Evolutionary conservation across 2,888 invertebrate genomes (phyloP).

Genomic region (Hofmannophila pseudospretella): DNA sequence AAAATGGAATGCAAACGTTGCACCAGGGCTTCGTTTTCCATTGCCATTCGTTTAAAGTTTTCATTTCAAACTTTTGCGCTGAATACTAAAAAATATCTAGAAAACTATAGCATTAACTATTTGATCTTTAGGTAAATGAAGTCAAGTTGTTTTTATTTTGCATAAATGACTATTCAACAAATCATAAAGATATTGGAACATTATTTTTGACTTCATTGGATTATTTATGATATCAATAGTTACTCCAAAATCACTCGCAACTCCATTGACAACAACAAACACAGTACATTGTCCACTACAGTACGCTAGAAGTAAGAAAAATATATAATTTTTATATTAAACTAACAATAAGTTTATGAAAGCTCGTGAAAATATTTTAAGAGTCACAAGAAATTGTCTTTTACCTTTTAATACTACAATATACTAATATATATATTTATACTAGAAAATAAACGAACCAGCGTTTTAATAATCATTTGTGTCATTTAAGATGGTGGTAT

Average conservation of each 20-base stretch:
- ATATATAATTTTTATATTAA: slow-evolving; percentile 54
- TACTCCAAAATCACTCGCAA: slow-evolving; percentile 20
- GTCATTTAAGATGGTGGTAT: slow-evolving; percentile 3
- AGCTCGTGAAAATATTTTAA: slow-evolving; percentile 68
- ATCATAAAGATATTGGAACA: too few relatives aligned
- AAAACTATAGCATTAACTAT: too few relatives aligned
- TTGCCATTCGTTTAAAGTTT: too few relatives aligned
- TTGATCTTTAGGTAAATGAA: too few relatives aligned
- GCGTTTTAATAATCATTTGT: slow-evolving; percentile 20
- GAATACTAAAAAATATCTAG: too few relatives aligned
- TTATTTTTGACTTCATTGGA: too few relatives aligned
- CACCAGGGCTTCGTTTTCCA: too few relatives aligned
- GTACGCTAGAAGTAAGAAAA: slow-evolving; percentile 72
- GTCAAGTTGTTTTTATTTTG: too few relatives aligned
- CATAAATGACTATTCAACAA: too few relatives aligned
- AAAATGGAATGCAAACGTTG: too few relatives aligned
- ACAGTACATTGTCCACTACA: slow-evolving; percentile 36
- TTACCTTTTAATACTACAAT: slow-evolving; percentile 51
- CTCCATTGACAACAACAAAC: slow-evolving; percentile 29
- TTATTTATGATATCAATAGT: slow-evolving; percentile 7
- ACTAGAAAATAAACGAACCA: slow-evolving; percentile 36
- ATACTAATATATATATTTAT: slow-evolving; percentile 37
- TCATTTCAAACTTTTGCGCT: too few relatives aligned
- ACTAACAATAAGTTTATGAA: slow-evolving; percentile 68
- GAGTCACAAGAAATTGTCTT: slow-evolving; percentile 71